Evolutionary conservation across 2,797 vertebrate genomes (phyloP), one percentile per base, ranked within the genome.

Genomic region (Arremon aurantiirostris): DNA sequence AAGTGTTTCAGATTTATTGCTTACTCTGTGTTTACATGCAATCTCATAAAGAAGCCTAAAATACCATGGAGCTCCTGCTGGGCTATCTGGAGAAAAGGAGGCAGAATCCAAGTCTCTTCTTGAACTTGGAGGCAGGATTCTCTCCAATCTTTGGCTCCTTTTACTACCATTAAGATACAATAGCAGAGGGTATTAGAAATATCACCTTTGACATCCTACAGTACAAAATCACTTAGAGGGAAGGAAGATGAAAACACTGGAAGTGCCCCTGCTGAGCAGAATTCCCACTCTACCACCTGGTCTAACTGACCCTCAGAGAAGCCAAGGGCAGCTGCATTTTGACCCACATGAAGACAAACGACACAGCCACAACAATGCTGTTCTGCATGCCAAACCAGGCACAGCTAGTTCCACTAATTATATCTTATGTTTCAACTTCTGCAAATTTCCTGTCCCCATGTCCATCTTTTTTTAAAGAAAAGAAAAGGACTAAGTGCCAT

Each of bases 401-500:
- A 77, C 47, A 81, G 72, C 65, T 59, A 44, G 34, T 70, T 86
- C 71, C 71, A 70, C 63, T 71, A 76, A 83, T 97, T 95, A 97
- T 47, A 94, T 97, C 91, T 98, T 97, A 69, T 97, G 75, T 89
- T 98, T 98, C 63, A 96, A 96, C 94, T 98, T 98, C 65, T 97
- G 96, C 75, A 96, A 82, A 90, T 85, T 97, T 71, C 97, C 96
- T 44, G 78, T 95, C 93, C 97, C 79, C 20, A 84, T 93, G 42
- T 97, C 97, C 89, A 97, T 98, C 94, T 95, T 98, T 98, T 95
- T 98, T 97, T 71, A 71, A 95, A 75, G 32, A 37, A 60, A 27
- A 27, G 13, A n/a, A 47, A 15, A 72, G 23, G 10, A 30, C 1
- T 19, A 42, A 61, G 15, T 55, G 11, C 35, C 19, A 9, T 46